A percentile compares a stretch with the other conserved stretches of the same genome.
phyloP scores from a whole-genome alignment of 2,797 vertebrate genomes.

The Diglossa cyanea region DNA sequence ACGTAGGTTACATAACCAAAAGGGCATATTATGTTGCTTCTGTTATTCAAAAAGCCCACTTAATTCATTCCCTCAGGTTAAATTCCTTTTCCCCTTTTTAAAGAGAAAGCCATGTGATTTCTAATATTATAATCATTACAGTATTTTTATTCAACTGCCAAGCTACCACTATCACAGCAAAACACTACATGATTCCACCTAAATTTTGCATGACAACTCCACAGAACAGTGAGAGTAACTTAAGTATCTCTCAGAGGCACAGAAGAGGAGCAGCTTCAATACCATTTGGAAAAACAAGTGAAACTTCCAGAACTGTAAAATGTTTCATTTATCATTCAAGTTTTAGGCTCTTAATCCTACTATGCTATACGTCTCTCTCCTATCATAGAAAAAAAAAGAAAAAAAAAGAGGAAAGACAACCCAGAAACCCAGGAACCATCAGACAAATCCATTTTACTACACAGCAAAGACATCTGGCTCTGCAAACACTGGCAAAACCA shows the following conservation, averaged over 20 bases:
- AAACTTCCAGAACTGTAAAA: neutral
- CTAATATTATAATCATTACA: neutral
- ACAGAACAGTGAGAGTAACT: neutral
- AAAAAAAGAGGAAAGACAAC: too few relatives aligned
- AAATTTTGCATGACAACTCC: neutral
- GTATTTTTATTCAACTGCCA: neutral
- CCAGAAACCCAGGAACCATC: neutral
- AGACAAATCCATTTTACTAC: neutral
- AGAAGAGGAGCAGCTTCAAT: neutral
- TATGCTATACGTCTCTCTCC: neutral
- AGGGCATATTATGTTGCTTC: neutral
- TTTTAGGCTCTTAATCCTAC: neutral
- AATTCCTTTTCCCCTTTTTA: neutral
- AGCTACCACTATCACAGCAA: neutral
- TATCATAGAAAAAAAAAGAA: accelerated
- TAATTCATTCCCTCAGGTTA: neutral
- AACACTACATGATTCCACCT: neutral
- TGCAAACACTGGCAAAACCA: neutral
- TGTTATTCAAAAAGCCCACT: neutral
- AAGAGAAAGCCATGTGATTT: neutral
- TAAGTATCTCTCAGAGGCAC: neutral
- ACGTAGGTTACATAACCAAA: neutral
- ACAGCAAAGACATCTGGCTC: neutral
- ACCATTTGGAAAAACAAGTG: neutral
- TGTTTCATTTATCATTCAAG: neutral